Evolutionary conservation across 2,113 vertebrate genomes (phyloP), one percentile per base, ranked within the genome.

Genomic region (Typhlomys cinereus): DNA sequence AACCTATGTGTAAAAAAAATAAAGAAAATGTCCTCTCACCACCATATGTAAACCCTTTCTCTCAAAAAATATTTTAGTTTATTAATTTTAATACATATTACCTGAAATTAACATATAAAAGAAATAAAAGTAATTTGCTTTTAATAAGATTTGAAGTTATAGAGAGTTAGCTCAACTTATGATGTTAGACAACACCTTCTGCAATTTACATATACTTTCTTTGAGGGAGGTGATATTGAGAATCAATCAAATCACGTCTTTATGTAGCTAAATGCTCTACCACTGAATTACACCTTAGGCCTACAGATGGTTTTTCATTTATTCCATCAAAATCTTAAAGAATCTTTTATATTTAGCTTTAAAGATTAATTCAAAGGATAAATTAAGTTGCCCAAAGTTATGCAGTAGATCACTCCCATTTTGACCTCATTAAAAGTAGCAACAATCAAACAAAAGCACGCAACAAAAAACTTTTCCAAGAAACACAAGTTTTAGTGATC

Each of bases 111-210:
- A 61, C 23, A 71, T 46, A 80, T 69, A 50, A 21, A 34, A 79
- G 21, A 78, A 3, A 78, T 90, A 31, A 66, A 76, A 74, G 11
- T 79, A 75, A 73, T 12, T 83, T 95, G 91, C 62, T 73, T 36
- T 36, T 31, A 46, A 8, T 44, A 34, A 34, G 48, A 61, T 67
- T 75, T 66, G 13, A 15, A 81, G 80, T 61, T 70, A 46, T 52
- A 64, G 39, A 70, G 4, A 2, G 7, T 7, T 54, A 78, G 44
- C 7, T 78, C 59, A 79, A 79, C 12, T 66, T 66, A 88, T 41
- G 50, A 50, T n/a, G 5, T 50, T 78, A 90, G 21, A 1, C 15
- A 78, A 29, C 48, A 46, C 67, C 34, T 41, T 52, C 81, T 52
- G 21, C 0, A 79, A 48, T 61, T 48, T 41, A 29, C n/a, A 17